A percentile compares a stretch with the other conserved stretches of the same genome.
phyloP scores from a whole-genome alignment of 2,113 vertebrate species.

The Daubentonia madagascariensis region DNA sequence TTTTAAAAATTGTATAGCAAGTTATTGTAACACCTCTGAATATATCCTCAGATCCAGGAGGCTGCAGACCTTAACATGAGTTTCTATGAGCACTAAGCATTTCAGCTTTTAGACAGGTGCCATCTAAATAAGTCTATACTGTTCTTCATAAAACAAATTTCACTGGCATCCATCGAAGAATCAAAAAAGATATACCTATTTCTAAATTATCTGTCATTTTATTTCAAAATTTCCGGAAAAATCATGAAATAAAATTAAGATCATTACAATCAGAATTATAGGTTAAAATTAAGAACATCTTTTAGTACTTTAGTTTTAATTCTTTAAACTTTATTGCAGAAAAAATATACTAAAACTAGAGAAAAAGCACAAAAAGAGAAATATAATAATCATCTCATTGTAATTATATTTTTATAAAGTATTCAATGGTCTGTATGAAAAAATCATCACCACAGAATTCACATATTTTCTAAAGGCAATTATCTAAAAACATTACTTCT shows the following conservation, averaged over 20 bases:
- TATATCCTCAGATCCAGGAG: background rate
- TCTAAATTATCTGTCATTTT: background rate
- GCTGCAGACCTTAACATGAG: background rate
- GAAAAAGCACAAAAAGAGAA: background rate
- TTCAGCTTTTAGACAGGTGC: background rate
- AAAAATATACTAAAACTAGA: background rate
- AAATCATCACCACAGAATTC: background rate
- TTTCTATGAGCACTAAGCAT: background rate
- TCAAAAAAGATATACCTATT: background rate
- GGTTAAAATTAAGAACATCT: background rate
- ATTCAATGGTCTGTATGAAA: background rate
- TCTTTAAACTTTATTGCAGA: background rate
- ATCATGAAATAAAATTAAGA: background rate
- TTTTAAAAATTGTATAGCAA: background rate
- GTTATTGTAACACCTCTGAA: background rate
- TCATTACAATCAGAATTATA: background rate
- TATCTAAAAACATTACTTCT: background rate
- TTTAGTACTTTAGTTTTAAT: background rate
- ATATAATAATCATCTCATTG: background rate
- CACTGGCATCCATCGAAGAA: background rate
- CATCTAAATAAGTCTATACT: background rate
- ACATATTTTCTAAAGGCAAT: background rate
- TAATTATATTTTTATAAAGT: background rate
- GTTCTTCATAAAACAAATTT: background rate
- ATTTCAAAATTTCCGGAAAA: background rate